phyloP scores from a whole-genome alignment of 2,797 vertebrate genomes.

The Schizopygopsis pylzovi region DNA sequence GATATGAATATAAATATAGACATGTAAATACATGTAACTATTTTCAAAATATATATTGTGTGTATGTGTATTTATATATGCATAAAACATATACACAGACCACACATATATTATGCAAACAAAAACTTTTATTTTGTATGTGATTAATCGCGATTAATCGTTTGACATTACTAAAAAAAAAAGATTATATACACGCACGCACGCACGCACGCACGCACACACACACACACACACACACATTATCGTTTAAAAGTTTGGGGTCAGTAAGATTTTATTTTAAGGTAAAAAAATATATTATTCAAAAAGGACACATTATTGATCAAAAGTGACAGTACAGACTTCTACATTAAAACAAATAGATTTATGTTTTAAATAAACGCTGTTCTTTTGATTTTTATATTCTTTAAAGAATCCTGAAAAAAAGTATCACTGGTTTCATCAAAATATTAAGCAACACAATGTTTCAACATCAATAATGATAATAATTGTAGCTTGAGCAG shows the following conservation, averaged over 20 bases:
- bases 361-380: neutral
- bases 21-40: too few relatives aligned
- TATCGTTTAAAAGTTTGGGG: neutral
- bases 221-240: neutral
- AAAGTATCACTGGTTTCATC: neutral
- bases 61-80: too few relatives aligned
- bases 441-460: neutral
- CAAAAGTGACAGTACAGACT: neutral
- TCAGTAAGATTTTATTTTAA: neutral
- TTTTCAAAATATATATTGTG: too few relatives aligned
- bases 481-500: neutral
- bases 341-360: neutral
- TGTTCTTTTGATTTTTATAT: neutral
- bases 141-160: too few relatives aligned
- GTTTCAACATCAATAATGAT: neutral
- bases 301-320: neutral
- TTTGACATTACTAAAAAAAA: too few relatives aligned
- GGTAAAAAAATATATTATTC: too few relatives aligned
- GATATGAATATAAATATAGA: too few relatives aligned
- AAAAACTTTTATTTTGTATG: too few relatives aligned
- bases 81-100: too few relatives aligned
- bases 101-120: too few relatives aligned
- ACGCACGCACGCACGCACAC: neutral
- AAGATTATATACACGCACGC: too few relatives aligned
- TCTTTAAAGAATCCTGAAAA: neutral